Evolutionary conservation across 92 coral and sea anemone genomes (phyloP), one percentile per base, ranked within the genome.

Genomic region (Epizoanthus ramosus): DNA sequence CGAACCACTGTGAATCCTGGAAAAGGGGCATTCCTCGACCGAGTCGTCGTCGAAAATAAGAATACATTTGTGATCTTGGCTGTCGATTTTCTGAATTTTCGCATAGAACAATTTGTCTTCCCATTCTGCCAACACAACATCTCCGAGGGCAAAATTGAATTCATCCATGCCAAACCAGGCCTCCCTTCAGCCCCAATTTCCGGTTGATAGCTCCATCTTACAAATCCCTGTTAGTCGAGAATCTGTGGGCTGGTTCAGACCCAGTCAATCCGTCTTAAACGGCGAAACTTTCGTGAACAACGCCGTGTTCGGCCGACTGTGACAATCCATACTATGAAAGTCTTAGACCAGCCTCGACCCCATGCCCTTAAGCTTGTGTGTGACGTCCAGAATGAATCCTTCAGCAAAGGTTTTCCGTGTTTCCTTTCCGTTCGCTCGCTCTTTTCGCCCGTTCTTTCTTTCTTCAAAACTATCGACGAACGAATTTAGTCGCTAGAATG

Each of bases 1-100:
- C 99, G 85, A 92, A 97, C 99, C 99, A 90, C 98, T 94, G 97
- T 97, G 99, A 83, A 97, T 97, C 97, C 95, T 94, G 88, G 98
- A 83, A 79, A 97, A 91, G 81, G 99, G 98, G 90, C 99, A 97
- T 87, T 97, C 98, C 92, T 97, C 99, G 50, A 94, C 93, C 52
- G 99, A 97, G 64, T 97, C 95, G 71, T 97, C 99, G 91, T 97
- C 99, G 90, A 97, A 97, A 86, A 97, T 91, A 67, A 97, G 91
- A 68, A 85, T 87, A 70, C 99, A 97, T 83, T 89, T 90, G 58
- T 87, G 92, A 84, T 84, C 84, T 37, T 63, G 69, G 52, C 85
- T 83, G 92, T 97, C 98, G 90, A 97, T 94, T 80, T 90, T 95
- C 87, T 94, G 97, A 80, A 97, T 97, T 89, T 97, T 97, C 74